phyloP scores from a whole-genome alignment of 2,797 vertebrate species.

The Sebastes nivosus region DNA sequence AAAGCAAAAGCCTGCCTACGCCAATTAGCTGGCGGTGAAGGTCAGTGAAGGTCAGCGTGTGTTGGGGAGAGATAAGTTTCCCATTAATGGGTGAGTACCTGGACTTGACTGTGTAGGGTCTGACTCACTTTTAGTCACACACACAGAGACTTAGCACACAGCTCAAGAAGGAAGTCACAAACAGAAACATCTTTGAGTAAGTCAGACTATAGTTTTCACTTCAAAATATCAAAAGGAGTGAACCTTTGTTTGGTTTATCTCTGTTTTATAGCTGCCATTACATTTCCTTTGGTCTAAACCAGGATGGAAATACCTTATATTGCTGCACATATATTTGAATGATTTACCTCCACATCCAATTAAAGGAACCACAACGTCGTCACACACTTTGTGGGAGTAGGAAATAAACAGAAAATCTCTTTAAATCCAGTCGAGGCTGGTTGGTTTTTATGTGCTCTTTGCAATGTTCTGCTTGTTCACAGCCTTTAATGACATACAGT shows the following conservation, averaged over 20 bases:
- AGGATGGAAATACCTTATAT: not conserved
- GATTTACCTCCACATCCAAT: not conserved
- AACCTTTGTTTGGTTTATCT: not conserved
- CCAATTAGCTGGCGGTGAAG: conserved; percentile 78
- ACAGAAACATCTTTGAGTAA: not conserved
- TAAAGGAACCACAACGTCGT: not conserved
- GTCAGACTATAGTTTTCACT: not conserved
- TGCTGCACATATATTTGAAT: not conserved
- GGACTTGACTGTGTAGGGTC: conserved; percentile 51
- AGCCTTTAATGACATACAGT: not conserved
- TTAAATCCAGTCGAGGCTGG: not conserved
- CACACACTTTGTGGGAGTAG: not conserved
- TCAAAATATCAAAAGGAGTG: not conserved
- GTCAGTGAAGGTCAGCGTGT: conserved; percentile 71
- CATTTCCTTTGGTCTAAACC: not conserved
- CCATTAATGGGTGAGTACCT: conserved; percentile 67
- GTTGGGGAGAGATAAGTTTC: conserved; percentile 76
- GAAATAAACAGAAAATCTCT: not conserved
- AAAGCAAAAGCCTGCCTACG: conserved; percentile 57
- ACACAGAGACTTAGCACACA: not conserved
- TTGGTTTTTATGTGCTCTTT: not conserved
- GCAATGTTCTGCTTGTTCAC: not conserved
- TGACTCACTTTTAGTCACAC: conserved; percentile 37
- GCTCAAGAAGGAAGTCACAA: not conserved
- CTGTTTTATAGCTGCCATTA: not conserved